These are phyloP conservation scores for Dolichomitus sp. DNA, from an alignment of 2,888 invertebrate genomes.

Conservation along the genomic window DNA sequence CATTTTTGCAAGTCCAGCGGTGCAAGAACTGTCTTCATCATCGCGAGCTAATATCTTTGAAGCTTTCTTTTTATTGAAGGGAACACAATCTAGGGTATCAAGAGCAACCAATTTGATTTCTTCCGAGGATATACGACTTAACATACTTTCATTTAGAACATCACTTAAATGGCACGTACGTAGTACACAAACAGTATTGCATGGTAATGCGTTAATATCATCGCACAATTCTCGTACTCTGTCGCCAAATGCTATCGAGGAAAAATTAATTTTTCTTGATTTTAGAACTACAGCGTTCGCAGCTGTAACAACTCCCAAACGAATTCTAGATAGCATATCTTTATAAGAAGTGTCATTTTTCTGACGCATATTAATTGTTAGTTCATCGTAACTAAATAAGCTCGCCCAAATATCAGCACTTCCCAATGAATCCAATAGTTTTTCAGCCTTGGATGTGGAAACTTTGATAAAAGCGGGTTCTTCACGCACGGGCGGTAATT, in stretches of 20 bases:
- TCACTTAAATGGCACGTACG: constrained; percentile 76
- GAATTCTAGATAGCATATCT: constrained; percentile 66
- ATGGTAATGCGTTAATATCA: constrained; percentile 69
- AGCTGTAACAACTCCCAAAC: constrained; percentile 44
- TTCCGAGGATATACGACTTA: constrained; percentile 67
- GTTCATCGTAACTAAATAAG: constrained; percentile 75
- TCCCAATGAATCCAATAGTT: constrained; percentile 71
- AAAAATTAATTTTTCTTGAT: constrained; percentile 51
- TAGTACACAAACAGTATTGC: constrained; percentile 75
- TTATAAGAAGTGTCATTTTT: constrained; percentile 69
- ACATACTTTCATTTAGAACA: constrained; percentile 75
- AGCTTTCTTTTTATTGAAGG: constrained; percentile 60
- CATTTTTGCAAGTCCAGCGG: constrained; percentile 69
- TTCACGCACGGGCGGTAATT: constrained; percentile 43
- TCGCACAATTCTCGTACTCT: constrained; percentile 69
- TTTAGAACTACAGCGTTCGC: constrained; percentile 42
- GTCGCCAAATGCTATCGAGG: constrained; percentile 15
- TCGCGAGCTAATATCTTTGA: constrained; percentile 48
- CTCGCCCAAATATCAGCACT: constrained; percentile 72
- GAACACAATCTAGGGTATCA: constrained; percentile 67
- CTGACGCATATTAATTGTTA: constrained; percentile 74
- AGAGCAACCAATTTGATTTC: constrained; percentile 71
- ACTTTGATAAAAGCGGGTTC: constrained; percentile 73
- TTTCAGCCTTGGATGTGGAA: constrained; percentile 61
- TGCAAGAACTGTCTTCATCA: constrained; percentile 65